Percentiles rank a stretch among this genome's conserved stretches.
These are phyloP conservation scores for Dendronephthya gigantea DNA, from an alignment of 64 coral and sea anemone genomes.

Conservation along the genomic window DNA sequence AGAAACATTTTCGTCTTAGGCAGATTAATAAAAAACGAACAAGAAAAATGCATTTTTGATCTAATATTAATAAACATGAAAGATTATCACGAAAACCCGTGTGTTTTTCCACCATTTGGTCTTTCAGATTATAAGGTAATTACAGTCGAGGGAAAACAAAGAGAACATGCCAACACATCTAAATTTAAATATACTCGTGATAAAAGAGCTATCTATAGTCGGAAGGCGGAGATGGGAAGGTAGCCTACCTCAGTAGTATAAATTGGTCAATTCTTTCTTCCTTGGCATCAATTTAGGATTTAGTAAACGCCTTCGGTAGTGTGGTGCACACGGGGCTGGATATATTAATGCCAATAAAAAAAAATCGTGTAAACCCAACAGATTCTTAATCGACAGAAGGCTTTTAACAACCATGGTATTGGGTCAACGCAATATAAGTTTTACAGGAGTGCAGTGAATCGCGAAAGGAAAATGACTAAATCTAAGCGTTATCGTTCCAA, in stretches of 20 bases:
- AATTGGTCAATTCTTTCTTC: slow-evolving; percentile 17
- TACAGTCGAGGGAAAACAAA: too few relatives aligned
- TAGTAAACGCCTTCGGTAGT: background rate
- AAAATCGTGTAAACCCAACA: background rate
- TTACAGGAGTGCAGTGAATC: slow-evolving; percentile 33
- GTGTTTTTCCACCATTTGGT: too few relatives aligned
- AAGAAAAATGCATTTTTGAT: too few relatives aligned
- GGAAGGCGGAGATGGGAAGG: slow-evolving; percentile 10
- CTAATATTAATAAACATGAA: too few relatives aligned
- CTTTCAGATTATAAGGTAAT: too few relatives aligned
- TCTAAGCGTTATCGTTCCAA: slow-evolving; percentile 17
- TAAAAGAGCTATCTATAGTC: slow-evolving; percentile 6
- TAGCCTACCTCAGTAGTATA: slow-evolving; percentile 18
- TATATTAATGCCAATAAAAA: slow-evolving; percentile 20
- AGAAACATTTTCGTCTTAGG: too few relatives aligned
- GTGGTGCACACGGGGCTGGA: slow-evolving; percentile 34
- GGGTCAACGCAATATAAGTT: background rate
- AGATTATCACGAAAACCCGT: too few relatives aligned
- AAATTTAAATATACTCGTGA: slow-evolving; percentile 21
- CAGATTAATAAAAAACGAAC: too few relatives aligned
- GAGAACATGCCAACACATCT: background rate
- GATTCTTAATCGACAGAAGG: slow-evolving; percentile 31
- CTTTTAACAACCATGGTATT: slow-evolving; percentile 26
- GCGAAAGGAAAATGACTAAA: slow-evolving; percentile 25
- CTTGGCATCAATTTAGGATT: background rate